phyloP scores from a whole-genome alignment of 1,140 invertebrate species.

The Periplaneta americana region DNA sequence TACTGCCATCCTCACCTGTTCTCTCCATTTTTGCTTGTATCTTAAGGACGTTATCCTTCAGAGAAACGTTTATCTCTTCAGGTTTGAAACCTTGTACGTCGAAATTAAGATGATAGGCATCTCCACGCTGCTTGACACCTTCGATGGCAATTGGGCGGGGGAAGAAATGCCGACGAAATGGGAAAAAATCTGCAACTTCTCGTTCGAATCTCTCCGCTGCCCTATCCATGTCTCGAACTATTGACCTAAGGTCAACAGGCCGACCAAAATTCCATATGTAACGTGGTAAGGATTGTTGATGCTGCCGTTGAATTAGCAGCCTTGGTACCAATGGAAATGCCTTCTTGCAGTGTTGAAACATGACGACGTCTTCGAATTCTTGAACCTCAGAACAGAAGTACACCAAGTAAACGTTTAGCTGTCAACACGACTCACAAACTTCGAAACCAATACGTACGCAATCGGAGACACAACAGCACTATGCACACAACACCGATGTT shows the following conservation, averaged over 20 bases:
- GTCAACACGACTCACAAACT: no score
- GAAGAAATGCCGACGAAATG: neutral
- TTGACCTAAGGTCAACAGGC: conserved; percentile 13
- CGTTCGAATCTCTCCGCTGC: conserved; percentile 25
- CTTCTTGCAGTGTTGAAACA: neutral
- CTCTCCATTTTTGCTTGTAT: conserved; percentile 29
- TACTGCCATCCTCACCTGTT: conserved; percentile 28
- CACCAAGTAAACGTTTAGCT: no score
- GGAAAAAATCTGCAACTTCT: conserved; percentile 15
- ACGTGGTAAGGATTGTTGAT: neutral
- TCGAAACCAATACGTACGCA: no score
- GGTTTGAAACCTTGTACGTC: conserved; percentile 29
- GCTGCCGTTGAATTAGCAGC: neutral
- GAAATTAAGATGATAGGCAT: conserved; percentile 17
- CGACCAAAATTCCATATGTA: neutral
- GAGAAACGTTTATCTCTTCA: conserved; percentile 30
- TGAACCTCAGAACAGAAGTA: no score
- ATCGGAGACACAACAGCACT: no score
- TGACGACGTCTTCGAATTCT: no score
- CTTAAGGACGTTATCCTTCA: conserved; percentile 29
- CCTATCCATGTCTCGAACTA: conserved; percentile 25
- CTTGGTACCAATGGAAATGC: neutral
- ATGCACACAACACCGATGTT: no score
- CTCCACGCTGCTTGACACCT: neutral
- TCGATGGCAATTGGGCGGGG: conserved; percentile 5